Evolutionary conservation across 53 echinoderm and acorn worm species (phyloP).

Genomic region (Patiria pectinifera): DNA sequence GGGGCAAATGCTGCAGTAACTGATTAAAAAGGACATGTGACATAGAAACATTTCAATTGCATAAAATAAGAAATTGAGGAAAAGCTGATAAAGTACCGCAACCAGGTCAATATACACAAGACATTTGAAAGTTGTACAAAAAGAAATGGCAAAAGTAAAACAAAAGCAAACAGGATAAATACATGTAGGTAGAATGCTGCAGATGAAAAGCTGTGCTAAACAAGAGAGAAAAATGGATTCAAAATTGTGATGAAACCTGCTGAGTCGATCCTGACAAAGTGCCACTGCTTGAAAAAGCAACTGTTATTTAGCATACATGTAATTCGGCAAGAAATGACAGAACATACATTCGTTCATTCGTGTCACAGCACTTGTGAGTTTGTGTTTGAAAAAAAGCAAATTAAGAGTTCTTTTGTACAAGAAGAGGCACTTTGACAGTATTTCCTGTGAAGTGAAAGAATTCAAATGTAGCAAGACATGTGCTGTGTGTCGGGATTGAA

Average conservation of each 20-base stretch:
- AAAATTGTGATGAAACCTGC: neutral
- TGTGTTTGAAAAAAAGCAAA: neutral
- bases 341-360: too few relatives aligned
- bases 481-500: neutral
- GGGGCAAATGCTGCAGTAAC: too few relatives aligned
- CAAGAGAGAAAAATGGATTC: neutral
- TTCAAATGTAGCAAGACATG: neutral
- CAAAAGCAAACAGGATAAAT: neutral
- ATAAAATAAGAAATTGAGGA: neutral
- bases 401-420: neutral
- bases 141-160: neutral
- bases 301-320: neutral
- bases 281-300: neutral
- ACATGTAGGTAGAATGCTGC: neutral
- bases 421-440: neutral
- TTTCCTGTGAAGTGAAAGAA: neutral
- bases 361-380: neutral
- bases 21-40: neutral
- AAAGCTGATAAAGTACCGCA: neutral
- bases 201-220: constrained; percentile 8
- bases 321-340: too few relatives aligned
- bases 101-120: neutral
- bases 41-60: neutral
- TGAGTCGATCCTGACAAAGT: neutral
- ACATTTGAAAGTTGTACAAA: neutral